Conservation (phyloP, 2,113 vertebrate species). For the Lamprologus speciosus region DNA sequence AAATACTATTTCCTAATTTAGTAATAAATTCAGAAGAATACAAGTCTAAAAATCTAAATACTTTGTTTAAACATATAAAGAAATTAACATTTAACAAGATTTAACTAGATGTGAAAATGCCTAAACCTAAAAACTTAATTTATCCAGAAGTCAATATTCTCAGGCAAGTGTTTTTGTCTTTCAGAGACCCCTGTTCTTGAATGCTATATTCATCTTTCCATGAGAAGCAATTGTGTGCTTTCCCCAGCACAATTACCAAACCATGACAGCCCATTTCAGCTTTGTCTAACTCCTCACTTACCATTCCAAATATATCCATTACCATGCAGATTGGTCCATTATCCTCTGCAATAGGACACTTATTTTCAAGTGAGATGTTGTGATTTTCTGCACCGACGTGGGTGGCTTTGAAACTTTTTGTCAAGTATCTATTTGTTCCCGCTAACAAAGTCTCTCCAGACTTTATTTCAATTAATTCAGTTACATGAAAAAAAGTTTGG, state of each 20-base stretch:
- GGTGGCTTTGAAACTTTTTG: slow-evolving; percentile 6
- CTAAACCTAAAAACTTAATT: neutral
- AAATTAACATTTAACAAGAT: neutral
- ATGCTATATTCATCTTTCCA: slow-evolving; percentile 39
- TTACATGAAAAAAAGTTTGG: neutral
- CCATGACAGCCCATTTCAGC: slow-evolving; percentile 54
- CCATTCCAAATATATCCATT: slow-evolving; percentile 53
- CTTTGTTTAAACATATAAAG: neutral
- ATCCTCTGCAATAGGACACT: slow-evolving; percentile 35
- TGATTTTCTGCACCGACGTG: slow-evolving; percentile 15
- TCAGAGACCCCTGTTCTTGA: slow-evolving; percentile 4
- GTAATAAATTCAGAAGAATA: neutral
- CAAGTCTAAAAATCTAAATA: neutral
- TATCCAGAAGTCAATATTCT: neutral
- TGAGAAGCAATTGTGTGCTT: slow-evolving; percentile 41
- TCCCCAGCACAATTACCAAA: slow-evolving; percentile 51
- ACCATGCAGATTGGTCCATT: slow-evolving; percentile 59
- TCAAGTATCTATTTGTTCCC: neutral
- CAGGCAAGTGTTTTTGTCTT: slow-evolving; percentile 18
- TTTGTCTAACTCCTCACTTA: slow-evolving; percentile 53
- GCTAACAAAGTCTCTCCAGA: neutral
- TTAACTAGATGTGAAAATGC: neutral
- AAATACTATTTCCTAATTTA: neutral
- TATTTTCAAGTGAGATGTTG: slow-evolving; percentile 46
- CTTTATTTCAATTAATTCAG: neutral